Conservation (phyloP, 2,888 invertebrate species). For the Phalera bucephala region DNA sequence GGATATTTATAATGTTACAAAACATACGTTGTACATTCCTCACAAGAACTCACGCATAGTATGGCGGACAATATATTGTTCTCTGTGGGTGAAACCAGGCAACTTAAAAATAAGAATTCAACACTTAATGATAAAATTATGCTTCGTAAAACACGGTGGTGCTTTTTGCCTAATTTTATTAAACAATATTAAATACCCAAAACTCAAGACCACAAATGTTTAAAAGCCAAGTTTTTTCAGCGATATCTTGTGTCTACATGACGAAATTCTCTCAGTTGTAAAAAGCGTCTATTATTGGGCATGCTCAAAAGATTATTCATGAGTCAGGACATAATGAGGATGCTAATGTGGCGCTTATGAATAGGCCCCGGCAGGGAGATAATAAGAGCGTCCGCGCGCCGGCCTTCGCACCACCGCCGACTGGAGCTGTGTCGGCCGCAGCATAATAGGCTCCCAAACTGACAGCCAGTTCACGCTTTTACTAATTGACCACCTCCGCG, state of each 20-base stretch:
- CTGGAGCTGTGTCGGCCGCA: slow-evolving; percentile 31
- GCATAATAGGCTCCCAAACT: slow-evolving; percentile 66
- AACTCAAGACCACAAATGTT: background rate
- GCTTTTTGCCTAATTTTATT: no score
- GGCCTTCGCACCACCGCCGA: slow-evolving; percentile 69
- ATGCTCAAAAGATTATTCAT: slow-evolving; percentile 66
- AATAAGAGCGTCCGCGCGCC: slow-evolving; percentile 56
- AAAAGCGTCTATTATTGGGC: slow-evolving; percentile 41
- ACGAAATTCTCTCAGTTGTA: slow-evolving; percentile 31
- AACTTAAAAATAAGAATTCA: no score
- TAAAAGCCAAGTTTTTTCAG: slow-evolving; percentile 9
- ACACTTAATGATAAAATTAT: no score
- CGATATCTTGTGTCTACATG: slow-evolving; percentile 26
- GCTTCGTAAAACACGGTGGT: no score
- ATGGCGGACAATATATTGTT: no score
- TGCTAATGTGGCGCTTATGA: slow-evolving; percentile 63
- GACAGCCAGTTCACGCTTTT: slow-evolving; percentile 76
- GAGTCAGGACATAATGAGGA: slow-evolving; percentile 62
- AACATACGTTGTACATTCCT: no score
- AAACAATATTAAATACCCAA: no score
- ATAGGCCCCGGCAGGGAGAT: slow-evolving; percentile 52
- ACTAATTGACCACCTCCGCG: slow-evolving; percentile 75
- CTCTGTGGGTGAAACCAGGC: no score
- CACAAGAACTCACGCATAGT: no score
- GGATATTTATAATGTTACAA: no score